Evolutionary conservation across 1,140 invertebrate genomes (phyloP), one percentile per base, ranked within the genome.

Genomic region (Melanaphis sacchari): DNA sequence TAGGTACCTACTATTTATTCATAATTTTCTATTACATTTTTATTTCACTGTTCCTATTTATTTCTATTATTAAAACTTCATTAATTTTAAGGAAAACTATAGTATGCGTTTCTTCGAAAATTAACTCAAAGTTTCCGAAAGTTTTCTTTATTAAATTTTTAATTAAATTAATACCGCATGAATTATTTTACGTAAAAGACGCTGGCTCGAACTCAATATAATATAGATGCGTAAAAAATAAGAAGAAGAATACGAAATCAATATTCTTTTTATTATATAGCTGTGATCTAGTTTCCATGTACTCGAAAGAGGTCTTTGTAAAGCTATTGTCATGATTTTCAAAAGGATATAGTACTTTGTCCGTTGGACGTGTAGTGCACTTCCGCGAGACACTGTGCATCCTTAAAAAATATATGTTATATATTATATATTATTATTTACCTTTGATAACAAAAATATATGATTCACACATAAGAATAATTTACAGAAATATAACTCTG

Each of bases 101-200:
- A 52, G 15, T 52, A 88, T 49, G 31, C 5, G n/a, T 90, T 90
- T 54, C 15, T 90, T 90, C 26, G 89, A n/a, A 90, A 90, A 90
- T 66, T 40, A 40, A 59, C 52, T 66, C 38, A 40, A 40, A 66
- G 89, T 66, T 66, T 41, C 24, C 31, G 89, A 90, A 90, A 90
- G 89, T 90, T 90, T 90, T 66, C 88, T 90, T 90, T 66, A 66
- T 66, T 59, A 66, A 90, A 59, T 8, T 66, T 66, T 90, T 90
- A 90, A 90, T 90, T 90, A 90, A 90, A 90, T 90, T 90, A 90
- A 59, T 41, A 41, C 41, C 54, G 89, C 52, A 24, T 41, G 89
- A 90, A 90, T 66, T 66, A 90, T 66, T 90, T 66, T 90, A 31
- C 22, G 22, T 18, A 54, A 88, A 88, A 88, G n/a, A 38, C 15